phyloP scores from a whole-genome alignment of 2,888 invertebrate genomes.

The Prosapia bicincta region DNA sequence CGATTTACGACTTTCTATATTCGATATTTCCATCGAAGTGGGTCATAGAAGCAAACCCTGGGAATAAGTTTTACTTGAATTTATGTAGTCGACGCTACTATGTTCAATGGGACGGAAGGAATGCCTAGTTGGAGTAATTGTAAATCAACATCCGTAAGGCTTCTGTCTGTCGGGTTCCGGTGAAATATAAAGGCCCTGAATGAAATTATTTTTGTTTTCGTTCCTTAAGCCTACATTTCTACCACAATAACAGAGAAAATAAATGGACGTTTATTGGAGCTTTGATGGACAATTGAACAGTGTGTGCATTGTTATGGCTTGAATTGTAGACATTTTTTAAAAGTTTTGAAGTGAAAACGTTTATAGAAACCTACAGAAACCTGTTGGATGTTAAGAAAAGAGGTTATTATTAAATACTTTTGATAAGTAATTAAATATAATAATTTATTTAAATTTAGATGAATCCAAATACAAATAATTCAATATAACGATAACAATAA shows the following conservation, averaged over 20 bases:
- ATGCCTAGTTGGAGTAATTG: constrained; percentile 22
- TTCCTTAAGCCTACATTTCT: background rate
- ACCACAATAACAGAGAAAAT: background rate
- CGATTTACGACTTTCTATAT: background rate
- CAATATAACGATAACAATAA: too few relatives aligned
- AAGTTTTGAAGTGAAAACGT: too few relatives aligned
- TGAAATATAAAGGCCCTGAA: background rate
- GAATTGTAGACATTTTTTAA: too few relatives aligned
- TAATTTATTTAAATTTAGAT: too few relatives aligned
- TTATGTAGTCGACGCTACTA: constrained; percentile 4
- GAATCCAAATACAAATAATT: too few relatives aligned
- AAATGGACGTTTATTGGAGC: background rate
- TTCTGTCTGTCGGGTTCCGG: constrained; percentile 16
- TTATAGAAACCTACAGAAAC: too few relatives aligned
- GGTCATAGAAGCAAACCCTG: background rate
- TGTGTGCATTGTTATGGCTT: too few relatives aligned
- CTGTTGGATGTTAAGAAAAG: too few relatives aligned
- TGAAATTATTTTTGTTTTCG: background rate
- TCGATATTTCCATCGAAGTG: background rate
- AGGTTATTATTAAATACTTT: too few relatives aligned
- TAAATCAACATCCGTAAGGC: constrained; percentile 24
- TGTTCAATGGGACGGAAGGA: constrained; percentile 28
- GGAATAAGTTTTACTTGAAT: background rate
- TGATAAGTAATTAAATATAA: too few relatives aligned
- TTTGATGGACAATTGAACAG: background rate